Evolutionary conservation across 1,140 invertebrate species (phyloP).

Genomic region (Andricus grossulariae): DNA sequence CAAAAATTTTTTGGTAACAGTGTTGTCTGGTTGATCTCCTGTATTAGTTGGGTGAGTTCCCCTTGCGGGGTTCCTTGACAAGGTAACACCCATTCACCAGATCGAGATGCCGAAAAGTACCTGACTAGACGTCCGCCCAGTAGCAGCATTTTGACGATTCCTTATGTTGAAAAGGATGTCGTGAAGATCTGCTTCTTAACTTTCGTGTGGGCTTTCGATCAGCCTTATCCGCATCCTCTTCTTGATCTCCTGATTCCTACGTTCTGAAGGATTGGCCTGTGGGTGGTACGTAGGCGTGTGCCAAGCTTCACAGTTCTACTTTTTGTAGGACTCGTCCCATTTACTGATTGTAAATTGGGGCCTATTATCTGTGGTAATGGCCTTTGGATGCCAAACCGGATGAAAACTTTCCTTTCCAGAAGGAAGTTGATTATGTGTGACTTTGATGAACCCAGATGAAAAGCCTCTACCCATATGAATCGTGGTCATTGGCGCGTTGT

Average conservation of each 20-base stretch:
- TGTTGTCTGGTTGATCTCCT: too few relatives aligned
- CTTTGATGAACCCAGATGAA: slow-evolving; percentile 35
- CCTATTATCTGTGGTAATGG: not conserved
- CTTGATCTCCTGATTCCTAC: not conserved
- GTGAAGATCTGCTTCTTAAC: not conserved
- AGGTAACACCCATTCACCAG: too few relatives aligned
- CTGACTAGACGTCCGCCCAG: too few relatives aligned
- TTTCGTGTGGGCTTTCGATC: not conserved
- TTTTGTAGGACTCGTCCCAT: not conserved
- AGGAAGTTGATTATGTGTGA: not conserved
- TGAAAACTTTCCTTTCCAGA: not conserved
- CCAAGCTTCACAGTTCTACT: not conserved
- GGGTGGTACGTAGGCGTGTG: not conserved
- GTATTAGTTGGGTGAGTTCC: too few relatives aligned
- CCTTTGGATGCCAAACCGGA: not conserved
- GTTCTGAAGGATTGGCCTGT: not conserved
- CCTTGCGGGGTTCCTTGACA: too few relatives aligned
- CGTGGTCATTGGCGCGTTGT: not conserved
- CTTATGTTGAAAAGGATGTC: not conserved
- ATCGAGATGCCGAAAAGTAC: too few relatives aligned
- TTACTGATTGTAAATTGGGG: not conserved
- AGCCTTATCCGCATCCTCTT: not conserved
- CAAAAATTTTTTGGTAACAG: too few relatives aligned
- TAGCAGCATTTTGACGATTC: too few relatives aligned
- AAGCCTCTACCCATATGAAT: slow-evolving; percentile 51